Conservation (phyloP, 1,140 invertebrate species). For the Brachionus plicatilis region DNA sequence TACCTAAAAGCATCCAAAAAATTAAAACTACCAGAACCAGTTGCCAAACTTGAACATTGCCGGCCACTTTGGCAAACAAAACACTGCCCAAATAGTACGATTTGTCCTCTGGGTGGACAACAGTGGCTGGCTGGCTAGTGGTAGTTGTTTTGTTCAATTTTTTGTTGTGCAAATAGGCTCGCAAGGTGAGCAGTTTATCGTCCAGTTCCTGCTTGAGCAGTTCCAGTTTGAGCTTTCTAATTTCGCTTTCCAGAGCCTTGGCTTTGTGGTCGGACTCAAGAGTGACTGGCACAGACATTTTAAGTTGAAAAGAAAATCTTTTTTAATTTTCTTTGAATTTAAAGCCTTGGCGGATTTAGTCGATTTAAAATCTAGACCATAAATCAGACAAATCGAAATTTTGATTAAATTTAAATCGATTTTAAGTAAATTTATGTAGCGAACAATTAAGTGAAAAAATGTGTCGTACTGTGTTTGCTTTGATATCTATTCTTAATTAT, state of each 20-base stretch:
- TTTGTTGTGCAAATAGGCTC: background rate
- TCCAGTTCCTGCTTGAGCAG: background rate
- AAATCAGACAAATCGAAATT: background rate
- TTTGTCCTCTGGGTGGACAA: background rate
- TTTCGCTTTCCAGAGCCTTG: background rate
- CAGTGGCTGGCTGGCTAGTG: background rate
- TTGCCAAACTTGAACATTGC: constrained; percentile 32
- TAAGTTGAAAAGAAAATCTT: background rate
- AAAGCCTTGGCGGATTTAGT: background rate
- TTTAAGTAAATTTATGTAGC: background rate
- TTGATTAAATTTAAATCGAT: background rate
- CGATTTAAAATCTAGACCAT: constrained; percentile 11
- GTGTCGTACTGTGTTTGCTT: constrained; percentile 23
- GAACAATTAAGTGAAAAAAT: constrained; percentile 24
- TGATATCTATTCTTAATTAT: background rate
- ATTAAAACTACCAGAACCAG: background rate
- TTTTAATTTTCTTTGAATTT: background rate
- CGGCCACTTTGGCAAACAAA: background rate
- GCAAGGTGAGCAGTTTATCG: background rate
- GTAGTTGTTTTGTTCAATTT: background rate
- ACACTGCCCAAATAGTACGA: background rate
- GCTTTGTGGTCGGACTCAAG: background rate
- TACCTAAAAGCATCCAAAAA: constrained; percentile 12
- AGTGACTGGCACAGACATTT: background rate
- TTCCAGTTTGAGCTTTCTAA: background rate